Conservation (phyloP, 2,888 invertebrate species). For the Epinotia nisella region DNA sequence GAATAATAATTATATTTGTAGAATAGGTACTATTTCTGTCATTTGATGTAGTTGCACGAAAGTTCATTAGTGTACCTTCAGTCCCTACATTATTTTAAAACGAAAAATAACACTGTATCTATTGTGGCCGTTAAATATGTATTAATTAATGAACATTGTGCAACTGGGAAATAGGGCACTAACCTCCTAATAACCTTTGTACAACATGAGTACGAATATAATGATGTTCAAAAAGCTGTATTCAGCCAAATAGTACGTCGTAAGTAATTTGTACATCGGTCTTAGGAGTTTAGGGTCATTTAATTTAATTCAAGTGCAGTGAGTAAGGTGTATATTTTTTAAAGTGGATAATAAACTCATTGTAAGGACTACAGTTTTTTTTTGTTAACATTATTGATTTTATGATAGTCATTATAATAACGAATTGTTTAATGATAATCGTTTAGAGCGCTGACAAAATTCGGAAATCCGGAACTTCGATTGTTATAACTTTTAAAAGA, state of each 20-base stretch:
- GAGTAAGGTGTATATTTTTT: conserved; percentile 28
- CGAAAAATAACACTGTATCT: neutral
- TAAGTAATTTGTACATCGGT: neutral
- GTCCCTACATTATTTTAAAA: neutral
- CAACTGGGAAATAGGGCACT: conserved; percentile 1
- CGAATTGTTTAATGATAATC: conserved; percentile 46
- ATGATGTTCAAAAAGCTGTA: neutral
- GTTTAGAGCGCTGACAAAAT: conserved; percentile 61
- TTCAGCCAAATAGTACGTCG: neutral
- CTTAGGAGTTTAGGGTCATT: conserved; percentile 24
- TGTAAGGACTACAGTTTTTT: conserved; percentile 26
- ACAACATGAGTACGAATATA: neutral
- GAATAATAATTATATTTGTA: conserved; percentile 8
- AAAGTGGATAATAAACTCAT: conserved; percentile 29
- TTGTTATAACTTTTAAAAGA: conserved; percentile 56
- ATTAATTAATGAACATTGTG: neutral
- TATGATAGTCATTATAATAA: conserved; percentile 38
- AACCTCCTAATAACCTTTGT: conserved; percentile 6
- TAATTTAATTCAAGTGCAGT: conserved; percentile 10
- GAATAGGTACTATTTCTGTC: neutral
- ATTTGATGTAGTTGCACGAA: neutral
- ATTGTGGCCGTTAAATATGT: neutral
- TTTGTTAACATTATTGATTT: conserved; percentile 45
- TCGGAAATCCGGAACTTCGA: conserved; percentile 53
- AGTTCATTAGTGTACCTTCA: neutral